Evolutionary conservation across 2,113 vertebrate species (phyloP).

Genomic region (Sturnus vulgaris): DNA sequence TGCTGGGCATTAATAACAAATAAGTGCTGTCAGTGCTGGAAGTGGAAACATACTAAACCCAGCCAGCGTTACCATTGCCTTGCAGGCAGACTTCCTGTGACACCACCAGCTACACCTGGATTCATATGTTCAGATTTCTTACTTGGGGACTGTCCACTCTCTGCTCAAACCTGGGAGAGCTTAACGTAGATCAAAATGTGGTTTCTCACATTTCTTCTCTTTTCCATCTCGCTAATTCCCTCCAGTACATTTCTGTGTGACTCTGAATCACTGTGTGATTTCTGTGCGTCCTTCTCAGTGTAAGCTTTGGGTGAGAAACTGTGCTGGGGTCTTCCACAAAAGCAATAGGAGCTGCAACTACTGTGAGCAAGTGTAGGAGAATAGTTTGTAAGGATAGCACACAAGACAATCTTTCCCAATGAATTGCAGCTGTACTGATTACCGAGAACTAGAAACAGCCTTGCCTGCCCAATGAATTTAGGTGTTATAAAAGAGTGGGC

Average conservation of each 20-base stretch:
- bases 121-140: neutral
- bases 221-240: neutral
- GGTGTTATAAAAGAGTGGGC: too few species aligned
- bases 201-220: neutral
- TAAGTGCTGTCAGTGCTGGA: neutral
- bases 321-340: neutral
- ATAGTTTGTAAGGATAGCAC: too few species aligned
- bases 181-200: neutral
- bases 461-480: too few species aligned
- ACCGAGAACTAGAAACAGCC: too few species aligned
- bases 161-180: neutral
- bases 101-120: neutral
- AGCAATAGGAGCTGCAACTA: neutral
- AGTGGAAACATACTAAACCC: neutral
- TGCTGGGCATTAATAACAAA: neutral
- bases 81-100: neutral
- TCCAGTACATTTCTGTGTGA: neutral
- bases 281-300: neutral
- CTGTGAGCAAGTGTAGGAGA: neutral
- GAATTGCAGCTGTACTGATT: too few species aligned
- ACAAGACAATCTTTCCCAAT: too few species aligned
- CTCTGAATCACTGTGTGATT: neutral
- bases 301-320: neutral
- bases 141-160: neutral
- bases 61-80: accelerated